These are phyloP conservation scores for Knipowitschia caucasica DNA, from an alignment of 2,797 vertebrate species.

Conservation along the genomic window DNA sequence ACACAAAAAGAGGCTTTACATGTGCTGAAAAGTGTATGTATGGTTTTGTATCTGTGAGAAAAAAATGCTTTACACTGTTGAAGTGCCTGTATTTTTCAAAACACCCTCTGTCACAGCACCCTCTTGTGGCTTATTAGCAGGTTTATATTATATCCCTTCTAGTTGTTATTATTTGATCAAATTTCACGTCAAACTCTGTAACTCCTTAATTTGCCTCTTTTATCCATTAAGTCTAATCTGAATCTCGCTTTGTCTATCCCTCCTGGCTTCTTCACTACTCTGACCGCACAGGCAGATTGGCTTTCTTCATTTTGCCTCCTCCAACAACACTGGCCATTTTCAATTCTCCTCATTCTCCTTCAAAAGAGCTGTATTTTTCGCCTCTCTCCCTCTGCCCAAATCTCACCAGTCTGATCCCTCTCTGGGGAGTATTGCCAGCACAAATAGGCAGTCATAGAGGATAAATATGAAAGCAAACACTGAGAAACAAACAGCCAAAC, in stretches of 20 bases:
- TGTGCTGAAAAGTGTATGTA: constrained; percentile 51
- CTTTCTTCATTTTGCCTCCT: constrained; percentile 73
- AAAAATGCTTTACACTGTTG: constrained; percentile 59
- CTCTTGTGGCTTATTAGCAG: constrained; percentile 64
- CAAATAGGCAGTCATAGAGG: constrained; percentile 74
- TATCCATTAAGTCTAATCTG: constrained; percentile 24
- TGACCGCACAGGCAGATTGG: constrained; percentile 68
- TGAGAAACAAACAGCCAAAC: constrained; percentile 75
- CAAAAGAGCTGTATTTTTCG: constrained; percentile 65
- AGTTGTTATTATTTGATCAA: constrained; percentile 50
- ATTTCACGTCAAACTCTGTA: constrained; percentile 43
- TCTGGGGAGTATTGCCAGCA: constrained; percentile 61
- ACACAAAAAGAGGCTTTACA: constrained; percentile 51
- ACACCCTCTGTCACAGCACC: constrained; percentile 68
- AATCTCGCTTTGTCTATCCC: constrained; percentile 28
- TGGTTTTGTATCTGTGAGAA: constrained; percentile 54
- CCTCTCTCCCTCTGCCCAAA: constrained; percentile 12
- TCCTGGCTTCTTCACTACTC: constrained; percentile 34
- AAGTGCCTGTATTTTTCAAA: constrained; percentile 41
- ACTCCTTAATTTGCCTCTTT: constrained; percentile 56
- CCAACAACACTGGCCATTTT: constrained; percentile 72
- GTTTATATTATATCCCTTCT: constrained; percentile 24
- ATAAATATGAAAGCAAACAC: constrained; percentile 77
- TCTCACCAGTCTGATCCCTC: constrained; percentile 42
- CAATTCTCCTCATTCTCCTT: constrained; percentile 73